Evolutionary conservation across 2,797 vertebrate genomes (phyloP).

Genomic region (Allobates femoralis): DNA sequence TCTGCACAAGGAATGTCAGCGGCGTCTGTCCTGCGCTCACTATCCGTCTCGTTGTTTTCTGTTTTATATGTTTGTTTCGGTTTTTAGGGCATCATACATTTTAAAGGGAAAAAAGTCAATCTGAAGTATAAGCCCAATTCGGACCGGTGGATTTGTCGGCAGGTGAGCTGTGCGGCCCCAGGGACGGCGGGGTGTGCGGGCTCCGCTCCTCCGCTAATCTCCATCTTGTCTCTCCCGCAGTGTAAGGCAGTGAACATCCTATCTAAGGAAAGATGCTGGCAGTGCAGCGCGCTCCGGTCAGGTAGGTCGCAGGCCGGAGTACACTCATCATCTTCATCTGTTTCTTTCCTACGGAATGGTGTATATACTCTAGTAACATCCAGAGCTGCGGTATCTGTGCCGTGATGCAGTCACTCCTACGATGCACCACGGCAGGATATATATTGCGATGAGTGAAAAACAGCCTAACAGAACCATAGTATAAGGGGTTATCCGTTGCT

Average conservation of each 20-base stretch:
- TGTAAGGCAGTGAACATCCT: constrained; percentile 76
- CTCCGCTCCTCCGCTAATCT: background rate
- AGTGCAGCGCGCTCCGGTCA: constrained; percentile 79
- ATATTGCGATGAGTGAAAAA: too few species aligned
- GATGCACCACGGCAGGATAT: too few species aligned
- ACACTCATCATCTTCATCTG: background rate
- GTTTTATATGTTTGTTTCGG: constrained; percentile 53
- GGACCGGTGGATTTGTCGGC: constrained; percentile 81
- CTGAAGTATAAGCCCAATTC: constrained; percentile 78
- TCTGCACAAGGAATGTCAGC: constrained; percentile 28
- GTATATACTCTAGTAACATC: too few species aligned
- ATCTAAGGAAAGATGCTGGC: constrained; percentile 78
- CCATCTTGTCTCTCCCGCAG: constrained; percentile 67
- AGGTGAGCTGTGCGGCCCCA: constrained; percentile 71
- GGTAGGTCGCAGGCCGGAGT: constrained; percentile 70
- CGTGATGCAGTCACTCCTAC: too few species aligned
- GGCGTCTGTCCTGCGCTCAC: background rate
- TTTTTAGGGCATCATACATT: constrained; percentile 77
- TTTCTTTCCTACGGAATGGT: background rate
- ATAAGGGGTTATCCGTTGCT: too few species aligned
- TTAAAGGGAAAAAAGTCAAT: constrained; percentile 78
- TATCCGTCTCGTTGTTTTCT: background rate
- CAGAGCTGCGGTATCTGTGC: background rate
- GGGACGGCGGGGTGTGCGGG: background rate
- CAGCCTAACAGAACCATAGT: too few species aligned